Evolutionary conservation across 2,888 invertebrate species (phyloP), one percentile per base, ranked within the genome.

Genomic region (Malacosoma neustria): DNA sequence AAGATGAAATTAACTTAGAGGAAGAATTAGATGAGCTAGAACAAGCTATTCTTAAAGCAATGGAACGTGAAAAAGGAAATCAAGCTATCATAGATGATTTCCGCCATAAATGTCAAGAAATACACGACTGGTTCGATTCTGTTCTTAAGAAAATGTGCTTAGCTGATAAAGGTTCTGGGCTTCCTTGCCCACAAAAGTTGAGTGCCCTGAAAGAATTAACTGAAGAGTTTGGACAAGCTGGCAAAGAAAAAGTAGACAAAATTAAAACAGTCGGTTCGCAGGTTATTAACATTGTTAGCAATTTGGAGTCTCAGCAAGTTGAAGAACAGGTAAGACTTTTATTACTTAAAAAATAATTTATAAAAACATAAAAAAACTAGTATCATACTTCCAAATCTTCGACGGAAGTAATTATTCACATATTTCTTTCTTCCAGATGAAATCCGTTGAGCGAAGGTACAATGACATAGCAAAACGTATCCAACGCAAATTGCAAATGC

Each of bases 241-340:
- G 93, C 7, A 90, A 92, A 33, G 89, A 89, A 35, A 90, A 91
- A 56, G 82, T 95, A 13, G 91, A 91, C 30, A 89, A 90, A 42
- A 89, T 94, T 0, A 93, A 92, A 63, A 68, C 85, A 32, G 87
- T 93, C 34, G 92, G 92, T 1, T 85, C 89, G 1, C 88, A 91
- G 64, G 93, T 95, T 4, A 91, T 91, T 40, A 92, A 93, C 44
- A 90, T 93, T 14, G 93, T 95, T 7, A 95, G 93, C 67, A 95
- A 95, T 68, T 81, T 96, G 46, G 96, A 96, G 63, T 92, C 93
- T 0, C 95, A 96, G 63, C 96, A 96, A 80, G 92, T 96, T 1
- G 95, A 96, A 64, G 96, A 96, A 67, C 94, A 94, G 73, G 88
- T 89, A 64, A 64, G 70, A n/a, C n/a, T 65, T 31, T 7, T 22